Conservation (phyloP, 1,140 invertebrate genomes). For the Holotrichia oblita region DNA sequence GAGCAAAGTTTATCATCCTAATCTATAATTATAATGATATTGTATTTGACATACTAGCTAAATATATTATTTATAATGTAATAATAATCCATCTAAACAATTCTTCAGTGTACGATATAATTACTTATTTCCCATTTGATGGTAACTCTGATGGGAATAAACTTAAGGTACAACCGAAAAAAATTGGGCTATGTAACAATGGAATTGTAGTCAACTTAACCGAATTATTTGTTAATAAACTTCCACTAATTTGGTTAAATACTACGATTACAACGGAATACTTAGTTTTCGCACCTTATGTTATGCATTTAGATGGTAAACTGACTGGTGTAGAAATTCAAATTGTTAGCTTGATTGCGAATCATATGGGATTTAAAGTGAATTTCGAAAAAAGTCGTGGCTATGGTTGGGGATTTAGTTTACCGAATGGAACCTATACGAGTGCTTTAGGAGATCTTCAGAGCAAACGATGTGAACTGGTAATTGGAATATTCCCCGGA, state of each 20-base stretch:
- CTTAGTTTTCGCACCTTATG: neutral
- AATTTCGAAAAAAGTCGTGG: neutral
- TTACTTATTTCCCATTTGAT: neutral
- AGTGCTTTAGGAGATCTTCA: constrained; percentile 26
- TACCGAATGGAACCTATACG: constrained; percentile 18
- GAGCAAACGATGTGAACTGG: neutral
- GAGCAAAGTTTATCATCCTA: constrained; percentile 29
- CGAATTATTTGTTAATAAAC: neutral
- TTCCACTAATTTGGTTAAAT: neutral
- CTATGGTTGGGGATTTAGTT: neutral
- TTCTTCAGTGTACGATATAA: neutral
- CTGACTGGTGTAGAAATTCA: constrained; percentile 21
- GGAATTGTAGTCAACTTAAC: neutral
- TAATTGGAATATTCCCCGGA: neutral
- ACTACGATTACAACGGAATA: neutral
- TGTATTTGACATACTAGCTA: neutral
- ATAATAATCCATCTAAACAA: neutral
- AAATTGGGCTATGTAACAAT: neutral
- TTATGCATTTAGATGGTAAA: neutral
- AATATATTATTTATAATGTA: neutral
- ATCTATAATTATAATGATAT: neutral
- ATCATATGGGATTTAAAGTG: neutral
- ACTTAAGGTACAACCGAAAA: neutral
- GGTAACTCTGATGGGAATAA: neutral
- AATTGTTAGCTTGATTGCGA: neutral